Conservation (phyloP, 2,888 invertebrate species). For the Bhutanitis thaidina region DNA sequence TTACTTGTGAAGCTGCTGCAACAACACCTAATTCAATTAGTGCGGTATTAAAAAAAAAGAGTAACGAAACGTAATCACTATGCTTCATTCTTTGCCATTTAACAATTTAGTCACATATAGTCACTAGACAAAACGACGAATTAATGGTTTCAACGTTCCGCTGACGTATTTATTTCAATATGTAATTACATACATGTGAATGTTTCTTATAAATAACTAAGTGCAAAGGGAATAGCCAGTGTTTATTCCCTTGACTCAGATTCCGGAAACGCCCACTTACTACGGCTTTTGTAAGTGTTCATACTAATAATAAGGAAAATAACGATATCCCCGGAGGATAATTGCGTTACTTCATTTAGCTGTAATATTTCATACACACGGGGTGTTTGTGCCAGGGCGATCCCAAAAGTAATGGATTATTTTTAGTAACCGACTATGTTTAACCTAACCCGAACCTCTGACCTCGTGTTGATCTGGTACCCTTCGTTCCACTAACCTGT, state of each 20-base stretch:
- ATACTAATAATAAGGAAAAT: constrained; percentile 36
- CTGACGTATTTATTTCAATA: too few relatives aligned
- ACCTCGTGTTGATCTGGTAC: constrained; percentile 63
- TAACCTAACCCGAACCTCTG: constrained; percentile 63
- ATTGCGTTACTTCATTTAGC: constrained; percentile 50
- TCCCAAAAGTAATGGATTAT: constrained; percentile 54
- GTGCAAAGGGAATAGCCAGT: constrained; percentile 25
- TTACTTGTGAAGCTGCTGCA: constrained; percentile 34
- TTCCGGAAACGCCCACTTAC: constrained; percentile 27
- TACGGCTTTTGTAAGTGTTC: constrained; percentile 35
- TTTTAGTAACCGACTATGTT: constrained; percentile 52
- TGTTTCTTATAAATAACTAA: not conserved
- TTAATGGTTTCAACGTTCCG: not conserved
- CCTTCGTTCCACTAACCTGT: constrained; percentile 67
- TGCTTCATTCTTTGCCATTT: too few relatives aligned
- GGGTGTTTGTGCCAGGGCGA: constrained; percentile 32
- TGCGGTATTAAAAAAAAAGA: constrained; percentile 54
- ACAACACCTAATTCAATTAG: constrained; percentile 65
- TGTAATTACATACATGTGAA: too few relatives aligned
- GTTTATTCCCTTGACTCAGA: constrained; percentile 29
- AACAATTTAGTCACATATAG: too few relatives aligned
- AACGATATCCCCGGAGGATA: constrained; percentile 36
- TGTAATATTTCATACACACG: constrained; percentile 35
- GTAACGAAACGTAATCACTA: constrained; percentile 49
- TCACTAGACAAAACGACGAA: too few relatives aligned